Evolutionary conservation across 2,113 vertebrate species (phyloP).

Genomic region (Pionites leucogaster): DNA sequence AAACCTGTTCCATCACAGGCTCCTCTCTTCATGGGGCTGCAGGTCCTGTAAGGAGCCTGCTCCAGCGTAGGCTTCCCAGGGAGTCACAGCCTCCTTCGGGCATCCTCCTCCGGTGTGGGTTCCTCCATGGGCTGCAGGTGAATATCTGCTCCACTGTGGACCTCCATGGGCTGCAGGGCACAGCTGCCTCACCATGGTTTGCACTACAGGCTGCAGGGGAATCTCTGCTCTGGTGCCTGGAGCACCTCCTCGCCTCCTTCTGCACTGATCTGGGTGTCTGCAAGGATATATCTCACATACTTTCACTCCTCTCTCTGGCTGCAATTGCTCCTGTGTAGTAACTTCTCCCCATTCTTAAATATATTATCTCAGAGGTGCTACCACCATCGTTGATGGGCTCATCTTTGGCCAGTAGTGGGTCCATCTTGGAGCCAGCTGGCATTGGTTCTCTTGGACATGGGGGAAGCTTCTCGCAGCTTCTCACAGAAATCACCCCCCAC

Average conservation of each 20-base stretch:
- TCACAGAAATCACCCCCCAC: neutral
- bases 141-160: neutral
- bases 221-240: neutral
- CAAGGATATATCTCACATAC: neutral
- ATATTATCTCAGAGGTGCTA: neutral
- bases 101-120: neutral
- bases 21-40: neutral
- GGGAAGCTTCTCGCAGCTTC: neutral
- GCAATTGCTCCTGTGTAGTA: neutral
- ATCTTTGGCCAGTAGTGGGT: neutral
- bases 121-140: neutral
- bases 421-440: neutral
- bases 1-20: neutral
- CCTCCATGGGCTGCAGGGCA: neutral
- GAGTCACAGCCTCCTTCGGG: neutral
- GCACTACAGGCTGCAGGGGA: neutral
- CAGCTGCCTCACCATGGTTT: neutral
- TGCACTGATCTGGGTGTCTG: neutral
- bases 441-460: neutral
- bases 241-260: neutral
- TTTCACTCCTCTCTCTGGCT: neutral
- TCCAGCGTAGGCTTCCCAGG: neutral
- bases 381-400: neutral
- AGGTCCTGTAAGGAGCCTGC: neutral
- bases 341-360: neutral